phyloP scores from a whole-genome alignment of 2,797 vertebrate genomes.

The Onychomys leucogaster region DNA sequence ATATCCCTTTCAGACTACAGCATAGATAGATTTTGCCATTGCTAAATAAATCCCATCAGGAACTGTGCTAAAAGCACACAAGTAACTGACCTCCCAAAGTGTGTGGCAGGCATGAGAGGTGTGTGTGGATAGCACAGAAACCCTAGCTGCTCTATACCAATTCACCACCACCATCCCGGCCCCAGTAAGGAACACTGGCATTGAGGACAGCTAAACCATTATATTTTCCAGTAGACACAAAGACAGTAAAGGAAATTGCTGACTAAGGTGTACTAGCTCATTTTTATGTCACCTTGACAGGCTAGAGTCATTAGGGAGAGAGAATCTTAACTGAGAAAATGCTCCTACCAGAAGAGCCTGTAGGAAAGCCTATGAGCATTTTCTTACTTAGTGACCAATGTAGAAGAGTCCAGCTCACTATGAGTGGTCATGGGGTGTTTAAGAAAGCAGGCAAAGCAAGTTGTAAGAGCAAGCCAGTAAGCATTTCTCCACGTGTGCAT shows the following conservation, averaged over 20 bases:
- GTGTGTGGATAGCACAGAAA: background rate
- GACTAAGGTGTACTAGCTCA: background rate
- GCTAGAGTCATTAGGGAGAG: background rate
- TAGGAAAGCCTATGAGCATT: background rate
- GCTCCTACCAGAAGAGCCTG: background rate
- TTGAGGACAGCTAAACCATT: background rate
- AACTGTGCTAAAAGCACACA: background rate
- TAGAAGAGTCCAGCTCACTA: background rate
- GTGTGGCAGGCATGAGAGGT: background rate
- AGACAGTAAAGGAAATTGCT: background rate
- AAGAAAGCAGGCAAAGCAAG: background rate
- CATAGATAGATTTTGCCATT: background rate
- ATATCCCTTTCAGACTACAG: conserved; percentile 13
- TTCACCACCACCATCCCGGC: background rate
- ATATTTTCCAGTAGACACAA: background rate
- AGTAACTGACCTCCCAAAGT: background rate
- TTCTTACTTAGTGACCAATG: background rate
- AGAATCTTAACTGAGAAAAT: background rate
- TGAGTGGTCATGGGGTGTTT: background rate
- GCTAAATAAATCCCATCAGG: background rate
- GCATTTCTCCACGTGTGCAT: background rate
- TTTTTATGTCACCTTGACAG: background rate
- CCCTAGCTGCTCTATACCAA: background rate
- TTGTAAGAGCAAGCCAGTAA: background rate
- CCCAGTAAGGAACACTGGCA: background rate